phyloP scores from a whole-genome alignment of 2,888 invertebrate genomes.

The Phyllotreta striolata region DNA sequence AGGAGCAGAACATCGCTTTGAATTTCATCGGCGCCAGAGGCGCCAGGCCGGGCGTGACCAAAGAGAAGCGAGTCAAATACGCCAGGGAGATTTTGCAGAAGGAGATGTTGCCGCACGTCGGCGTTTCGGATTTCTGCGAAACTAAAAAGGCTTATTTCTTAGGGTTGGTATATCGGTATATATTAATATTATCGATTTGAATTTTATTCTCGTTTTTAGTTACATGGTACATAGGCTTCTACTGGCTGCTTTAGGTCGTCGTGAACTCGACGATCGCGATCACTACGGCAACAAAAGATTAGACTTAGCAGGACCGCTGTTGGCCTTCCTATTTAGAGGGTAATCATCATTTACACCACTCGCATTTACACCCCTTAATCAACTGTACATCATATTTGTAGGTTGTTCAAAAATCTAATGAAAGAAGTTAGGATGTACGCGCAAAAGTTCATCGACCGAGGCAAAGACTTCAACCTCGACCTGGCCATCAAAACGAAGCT shows the following conservation, averaged over 20 bases:
- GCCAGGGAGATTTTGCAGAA: conserved; percentile 99
- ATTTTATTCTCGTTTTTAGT: conserved; percentile 53
- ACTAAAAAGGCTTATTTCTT: conserved; percentile 99
- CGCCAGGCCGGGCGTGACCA: conserved; percentile 96
- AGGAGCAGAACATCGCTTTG: conserved; percentile 98
- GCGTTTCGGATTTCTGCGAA: conserved; percentile 99
- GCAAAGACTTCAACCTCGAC: conserved; percentile 98
- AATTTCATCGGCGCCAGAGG: conserved; percentile 99
- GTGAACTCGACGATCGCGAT: conserved; percentile 99
- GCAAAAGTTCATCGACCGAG: conserved; percentile 98
- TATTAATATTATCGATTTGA: too few species aligned
- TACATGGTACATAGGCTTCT: conserved; percentile 99
- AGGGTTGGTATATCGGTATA: conserved; percentile 68
- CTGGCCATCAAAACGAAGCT: conserved; percentile 96
- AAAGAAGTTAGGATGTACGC: conserved; percentile 99
- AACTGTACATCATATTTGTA: conserved; percentile 51
- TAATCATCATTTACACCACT: conserved; percentile 48
- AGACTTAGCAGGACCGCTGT: conserved; percentile 95
- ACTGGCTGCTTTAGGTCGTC: conserved; percentile 91
- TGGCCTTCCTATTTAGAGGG: conserved; percentile 97
- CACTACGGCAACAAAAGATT: conserved; percentile 99
- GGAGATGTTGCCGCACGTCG: conserved; percentile 99
- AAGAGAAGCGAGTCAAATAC: conserved; percentile 99
- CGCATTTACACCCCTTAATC: background rate
- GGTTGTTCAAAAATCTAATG: conserved; percentile 91